Percentiles rank a stretch among this genome's conserved stretches.
phyloP scores from a whole-genome alignment of 2,797 vertebrate species.

The Sebastes kiyomatsui region DNA sequence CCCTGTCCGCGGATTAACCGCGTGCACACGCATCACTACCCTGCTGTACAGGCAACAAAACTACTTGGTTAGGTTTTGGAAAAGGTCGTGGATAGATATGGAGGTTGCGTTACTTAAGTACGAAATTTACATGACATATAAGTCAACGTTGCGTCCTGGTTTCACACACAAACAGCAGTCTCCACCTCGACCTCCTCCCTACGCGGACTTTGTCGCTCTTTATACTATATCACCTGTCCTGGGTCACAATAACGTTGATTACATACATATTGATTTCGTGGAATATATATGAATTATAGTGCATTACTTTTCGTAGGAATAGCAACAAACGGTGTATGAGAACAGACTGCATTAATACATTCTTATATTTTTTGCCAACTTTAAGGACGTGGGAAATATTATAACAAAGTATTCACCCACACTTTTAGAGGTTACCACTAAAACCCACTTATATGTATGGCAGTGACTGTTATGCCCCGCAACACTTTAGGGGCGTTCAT shows the following conservation, averaged over 20 bases:
- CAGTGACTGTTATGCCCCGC: neutral
- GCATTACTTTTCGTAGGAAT: neutral
- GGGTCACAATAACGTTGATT: neutral
- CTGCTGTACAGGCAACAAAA: too few relatives aligned
- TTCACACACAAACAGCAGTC: too few relatives aligned
- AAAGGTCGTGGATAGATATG: too few relatives aligned
- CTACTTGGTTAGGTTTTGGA: too few relatives aligned
- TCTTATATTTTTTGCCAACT: neutral
- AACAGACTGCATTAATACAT: neutral
- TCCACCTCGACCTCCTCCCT: too few relatives aligned
- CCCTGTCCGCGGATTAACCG: too few relatives aligned
- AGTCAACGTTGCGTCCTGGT: too few relatives aligned
- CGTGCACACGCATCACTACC: rapidly evolving
- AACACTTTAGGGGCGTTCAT: neutral
- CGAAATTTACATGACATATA: rapidly evolving
- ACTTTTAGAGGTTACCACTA: neutral
- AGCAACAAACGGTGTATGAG: neutral
- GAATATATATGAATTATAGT: neutral
- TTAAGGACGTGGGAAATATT: neutral
- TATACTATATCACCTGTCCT: neutral
- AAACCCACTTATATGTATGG: rapidly evolving
- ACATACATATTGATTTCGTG: rapidly evolving
- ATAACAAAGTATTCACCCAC: neutral
- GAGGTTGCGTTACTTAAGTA: too few relatives aligned
- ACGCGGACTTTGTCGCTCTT: neutral